Conservation (phyloP, 2,888 invertebrate species). For the Cistogaster globosa region DNA sequence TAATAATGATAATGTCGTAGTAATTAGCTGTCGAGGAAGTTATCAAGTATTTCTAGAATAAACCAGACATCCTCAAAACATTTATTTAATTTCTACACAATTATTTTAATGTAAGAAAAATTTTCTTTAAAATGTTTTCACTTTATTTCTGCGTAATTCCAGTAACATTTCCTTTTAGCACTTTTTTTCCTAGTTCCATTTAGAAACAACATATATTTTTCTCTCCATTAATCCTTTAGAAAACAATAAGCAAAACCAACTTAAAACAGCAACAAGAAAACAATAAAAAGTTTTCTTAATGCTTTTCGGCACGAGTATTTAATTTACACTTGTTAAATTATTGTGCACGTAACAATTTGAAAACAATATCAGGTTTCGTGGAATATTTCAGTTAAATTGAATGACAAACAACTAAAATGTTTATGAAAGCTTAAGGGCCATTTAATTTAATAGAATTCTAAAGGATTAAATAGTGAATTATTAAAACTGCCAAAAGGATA, state of each 20-base stretch:
- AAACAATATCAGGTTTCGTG: neutral
- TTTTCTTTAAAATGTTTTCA: too few species aligned
- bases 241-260: slow-evolving; percentile 45
- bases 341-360: slow-evolving; percentile 32
- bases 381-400: neutral
- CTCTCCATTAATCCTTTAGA: slow-evolving; percentile 5
- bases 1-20: too few species aligned
- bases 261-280: neutral
- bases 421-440: slow-evolving; percentile 1
- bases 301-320: slow-evolving; percentile 50
- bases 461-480: too few species aligned
- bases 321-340: slow-evolving; percentile 43
- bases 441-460: too few species aligned
- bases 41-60: too few species aligned
- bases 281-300: slow-evolving; percentile 2
- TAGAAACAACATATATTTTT: neutral
- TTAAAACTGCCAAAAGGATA: neutral
- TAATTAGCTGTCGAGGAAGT: too few species aligned
- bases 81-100: too few species aligned
- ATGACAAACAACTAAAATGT: neutral
- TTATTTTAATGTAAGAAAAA: too few species aligned
- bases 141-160: too few species aligned
- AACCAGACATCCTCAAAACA: too few species aligned
- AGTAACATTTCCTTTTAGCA: too few species aligned
- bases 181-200: too few species aligned